These are phyloP conservation scores for Drosophila borealis DNA, from an alignment of 2,888 invertebrate species.

Conservation along the genomic window DNA sequence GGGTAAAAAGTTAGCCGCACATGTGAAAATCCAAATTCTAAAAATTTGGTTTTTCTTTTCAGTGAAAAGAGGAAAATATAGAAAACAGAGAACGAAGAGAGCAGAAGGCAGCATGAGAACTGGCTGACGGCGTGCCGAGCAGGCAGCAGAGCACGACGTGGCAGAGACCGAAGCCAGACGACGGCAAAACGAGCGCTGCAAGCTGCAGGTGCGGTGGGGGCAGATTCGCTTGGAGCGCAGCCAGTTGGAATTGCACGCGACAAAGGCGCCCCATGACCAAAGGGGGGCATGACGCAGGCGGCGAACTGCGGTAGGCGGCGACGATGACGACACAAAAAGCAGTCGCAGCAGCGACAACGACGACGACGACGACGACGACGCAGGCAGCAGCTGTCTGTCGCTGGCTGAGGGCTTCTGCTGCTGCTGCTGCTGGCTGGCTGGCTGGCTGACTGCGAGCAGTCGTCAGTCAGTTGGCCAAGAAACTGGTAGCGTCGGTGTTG, in stretches of 20 bases:
- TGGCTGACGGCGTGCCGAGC: slow-evolving; percentile 19
- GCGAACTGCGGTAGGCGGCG: slow-evolving; percentile 36
- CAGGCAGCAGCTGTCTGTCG: slow-evolving; percentile 38
- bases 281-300: neutral
- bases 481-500: slow-evolving; percentile 81
- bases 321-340: slow-evolving; percentile 73
- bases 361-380: slow-evolving; percentile 47
- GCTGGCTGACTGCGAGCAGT: slow-evolving; percentile 82
- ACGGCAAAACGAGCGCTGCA: slow-evolving; percentile 39
- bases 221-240: slow-evolving; percentile 82
- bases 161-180: slow-evolving; percentile 50
- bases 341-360: slow-evolving; percentile 23
- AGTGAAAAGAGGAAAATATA: slow-evolving; percentile 23
- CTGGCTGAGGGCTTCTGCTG: slow-evolving; percentile 17
- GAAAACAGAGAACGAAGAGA: slow-evolving; percentile 36
- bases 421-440: slow-evolving; percentile 68
- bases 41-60: slow-evolving; percentile 23
- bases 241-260: slow-evolving; percentile 80
- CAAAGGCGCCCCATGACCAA: slow-evolving; percentile 42
- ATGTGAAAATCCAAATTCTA: slow-evolving; percentile 34
- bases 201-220: slow-evolving; percentile 23
- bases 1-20: slow-evolving; percentile 51
- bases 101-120: slow-evolving; percentile 27
- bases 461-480: slow-evolving; percentile 84
- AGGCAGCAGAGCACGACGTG: slow-evolving; percentile 45